Evolutionary conservation across 2,888 invertebrate species (phyloP), one percentile per base, ranked within the genome.

Genomic region (Brachypalpus laphriformis): DNA sequence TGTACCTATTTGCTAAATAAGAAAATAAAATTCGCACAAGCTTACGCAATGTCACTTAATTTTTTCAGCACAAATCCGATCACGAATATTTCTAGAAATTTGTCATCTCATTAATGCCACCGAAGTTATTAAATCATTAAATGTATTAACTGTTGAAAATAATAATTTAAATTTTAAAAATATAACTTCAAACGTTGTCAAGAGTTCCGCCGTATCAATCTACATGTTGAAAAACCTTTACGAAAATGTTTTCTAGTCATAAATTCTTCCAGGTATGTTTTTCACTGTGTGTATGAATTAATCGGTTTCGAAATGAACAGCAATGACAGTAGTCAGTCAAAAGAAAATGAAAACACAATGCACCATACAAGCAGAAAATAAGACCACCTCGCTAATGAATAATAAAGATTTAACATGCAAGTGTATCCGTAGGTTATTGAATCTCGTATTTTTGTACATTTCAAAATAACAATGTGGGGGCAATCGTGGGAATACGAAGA

Each of bases 21-120:
- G 16, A 25, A 40, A 18, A 7, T 2, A 59, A 71, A 57, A 20
- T 42, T 31, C 31, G 4, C 34, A n/a, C 37, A 25, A 20, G 22
- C 31, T 71, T 71, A 59, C 47, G 47, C 47, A 57, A 59, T 47
- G 16, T 14, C 31, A 49, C n/a, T 49, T 25, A 18, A 34, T 51
- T 5, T 42, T 18, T 54, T 16, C 54, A 42, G 9, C 54, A 22
- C 3, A 45, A 9, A 56, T 56, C 7, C 14, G n/a, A 56, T 70
- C 31, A 31, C 34, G 14, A 45, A 31, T 34, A 65, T 20, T 34
- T 25, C 18, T 9, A 28, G 7, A 54, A 2, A 22, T 57, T 71
- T 59, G 71, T 71, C 71, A 71, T 57, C 16, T 34, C 16, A n/a
- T 31, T 37, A 59, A 25, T 71, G 7, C 9, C 37, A 40, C n/a